Percentiles rank a stretch among this genome's conserved stretches.
These are phyloP conservation scores for Meriones psammophilus DNA, from an alignment of 2,797 vertebrate species.

Conservation along the genomic window DNA sequence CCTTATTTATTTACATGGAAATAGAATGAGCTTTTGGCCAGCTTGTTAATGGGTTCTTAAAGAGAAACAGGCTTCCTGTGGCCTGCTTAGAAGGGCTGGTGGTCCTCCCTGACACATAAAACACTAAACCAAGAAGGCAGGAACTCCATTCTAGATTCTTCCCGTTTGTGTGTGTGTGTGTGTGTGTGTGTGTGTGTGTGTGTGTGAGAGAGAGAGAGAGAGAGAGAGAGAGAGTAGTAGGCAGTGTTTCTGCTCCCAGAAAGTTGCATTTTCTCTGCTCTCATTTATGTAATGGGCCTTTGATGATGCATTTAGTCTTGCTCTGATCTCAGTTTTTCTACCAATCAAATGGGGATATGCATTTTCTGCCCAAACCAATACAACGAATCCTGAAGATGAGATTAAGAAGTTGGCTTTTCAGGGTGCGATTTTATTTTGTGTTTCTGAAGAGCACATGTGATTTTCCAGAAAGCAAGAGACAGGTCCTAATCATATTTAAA, in stretches of 20 bases:
- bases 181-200: not conserved
- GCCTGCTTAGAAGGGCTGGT: constrained; percentile 63
- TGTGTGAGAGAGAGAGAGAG: too few relatives aligned
- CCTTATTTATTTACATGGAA: constrained; percentile 76
- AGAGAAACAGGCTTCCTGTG: constrained; percentile 70
- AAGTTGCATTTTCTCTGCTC: not conserved
- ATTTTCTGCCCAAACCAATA: constrained; percentile 3
- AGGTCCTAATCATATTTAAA: constrained; percentile 81
- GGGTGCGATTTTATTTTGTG: constrained; percentile 53
- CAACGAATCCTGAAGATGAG: constrained; percentile 56
- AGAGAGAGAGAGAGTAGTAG: too few relatives aligned
- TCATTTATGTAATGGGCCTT: not conserved
- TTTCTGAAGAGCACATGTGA: constrained; percentile 49
- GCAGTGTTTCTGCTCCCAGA: not conserved
- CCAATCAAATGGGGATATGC: not conserved
- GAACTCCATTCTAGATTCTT: constrained; percentile 14
- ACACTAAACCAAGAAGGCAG: constrained; percentile 45
- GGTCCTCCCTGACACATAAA: constrained; percentile 8
- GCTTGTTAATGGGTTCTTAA: constrained; percentile 75
- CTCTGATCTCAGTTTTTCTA: constrained; percentile 48
- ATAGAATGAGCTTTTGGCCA: constrained; percentile 71
- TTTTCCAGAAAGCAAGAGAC: constrained; percentile 77
- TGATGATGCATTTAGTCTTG: not conserved
- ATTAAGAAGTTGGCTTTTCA: constrained; percentile 51
- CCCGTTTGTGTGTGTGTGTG: not conserved